Conservation (phyloP, 2,797 vertebrate species). For the Setipinna tenuifilis region DNA sequence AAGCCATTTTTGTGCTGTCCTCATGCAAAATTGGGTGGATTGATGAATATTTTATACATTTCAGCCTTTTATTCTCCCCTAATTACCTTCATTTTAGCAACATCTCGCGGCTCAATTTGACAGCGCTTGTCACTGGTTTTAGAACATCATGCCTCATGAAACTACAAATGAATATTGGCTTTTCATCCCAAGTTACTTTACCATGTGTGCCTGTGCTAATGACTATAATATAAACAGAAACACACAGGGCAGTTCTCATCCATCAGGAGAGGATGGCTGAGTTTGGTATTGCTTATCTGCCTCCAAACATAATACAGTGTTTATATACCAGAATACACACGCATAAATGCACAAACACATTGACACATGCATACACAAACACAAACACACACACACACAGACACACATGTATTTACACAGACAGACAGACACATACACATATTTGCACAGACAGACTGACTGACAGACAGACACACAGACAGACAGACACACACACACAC, state of each 20-base stretch:
- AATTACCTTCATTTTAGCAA: background rate
- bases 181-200: too few species aligned
- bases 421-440: too few species aligned
- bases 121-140: too few species aligned
- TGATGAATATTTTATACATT: background rate
- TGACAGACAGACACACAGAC: slow-evolving; percentile 10
- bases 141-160: too few species aligned
- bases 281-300: background rate
- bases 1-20: background rate
- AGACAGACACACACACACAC: background rate
- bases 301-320: background rate
- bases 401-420: background rate
- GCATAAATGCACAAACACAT: background rate
- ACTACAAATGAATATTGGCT: too few species aligned
- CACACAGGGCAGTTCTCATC: too few species aligned
- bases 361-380: too few species aligned
- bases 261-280: background rate
- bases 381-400: slow-evolving; percentile 17
- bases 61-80: background rate
- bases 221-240: too few species aligned
- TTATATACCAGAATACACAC: background rate
- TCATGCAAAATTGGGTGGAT: background rate
- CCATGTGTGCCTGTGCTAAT: too few species aligned
- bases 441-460: slow-evolving; percentile 30
- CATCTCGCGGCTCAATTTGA: too few species aligned